phyloP scores from a whole-genome alignment of 2,888 invertebrate genomes.

The Cancer borealis region DNA sequence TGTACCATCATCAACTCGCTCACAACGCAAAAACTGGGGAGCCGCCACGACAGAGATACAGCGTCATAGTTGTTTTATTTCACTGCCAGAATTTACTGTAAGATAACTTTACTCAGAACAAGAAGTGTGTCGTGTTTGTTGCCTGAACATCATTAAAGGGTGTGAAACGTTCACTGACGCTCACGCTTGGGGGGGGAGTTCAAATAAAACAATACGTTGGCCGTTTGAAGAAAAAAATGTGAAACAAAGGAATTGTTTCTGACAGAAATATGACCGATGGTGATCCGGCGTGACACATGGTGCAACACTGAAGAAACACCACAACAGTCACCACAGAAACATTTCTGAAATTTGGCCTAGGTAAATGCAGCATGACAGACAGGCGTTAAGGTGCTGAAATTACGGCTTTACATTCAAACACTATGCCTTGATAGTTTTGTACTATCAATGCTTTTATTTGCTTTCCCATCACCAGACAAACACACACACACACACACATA shows the following conservation, averaged over 20 bases:
- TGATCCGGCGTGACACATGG: neutral
- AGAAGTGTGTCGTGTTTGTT: neutral
- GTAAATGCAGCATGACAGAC: neutral
- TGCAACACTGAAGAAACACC: neutral
- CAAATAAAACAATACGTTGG: neutral
- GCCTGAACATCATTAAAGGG: too few species aligned
- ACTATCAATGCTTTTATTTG: neutral
- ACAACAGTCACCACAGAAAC: neutral
- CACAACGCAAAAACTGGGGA: neutral
- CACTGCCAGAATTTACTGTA: neutral
- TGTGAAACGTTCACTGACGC: neutral
- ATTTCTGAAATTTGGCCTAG: neutral
- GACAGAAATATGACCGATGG: neutral
- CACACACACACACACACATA: too few species aligned
- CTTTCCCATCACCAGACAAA: neutral
- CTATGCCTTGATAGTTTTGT: neutral
- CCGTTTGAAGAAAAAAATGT: neutral
- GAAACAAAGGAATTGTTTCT: neutral
- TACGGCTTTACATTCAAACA: neutral
- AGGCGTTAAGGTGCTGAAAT: neutral
- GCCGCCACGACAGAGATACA: constrained; percentile 9
- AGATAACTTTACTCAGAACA: neutral
- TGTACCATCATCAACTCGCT: neutral
- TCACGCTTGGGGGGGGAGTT: neutral
- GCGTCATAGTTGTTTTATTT: neutral